Base-by-base conservation (phyloP, 2,888 invertebrate species). In the Caenorhabditis zanzibari region DNA sequence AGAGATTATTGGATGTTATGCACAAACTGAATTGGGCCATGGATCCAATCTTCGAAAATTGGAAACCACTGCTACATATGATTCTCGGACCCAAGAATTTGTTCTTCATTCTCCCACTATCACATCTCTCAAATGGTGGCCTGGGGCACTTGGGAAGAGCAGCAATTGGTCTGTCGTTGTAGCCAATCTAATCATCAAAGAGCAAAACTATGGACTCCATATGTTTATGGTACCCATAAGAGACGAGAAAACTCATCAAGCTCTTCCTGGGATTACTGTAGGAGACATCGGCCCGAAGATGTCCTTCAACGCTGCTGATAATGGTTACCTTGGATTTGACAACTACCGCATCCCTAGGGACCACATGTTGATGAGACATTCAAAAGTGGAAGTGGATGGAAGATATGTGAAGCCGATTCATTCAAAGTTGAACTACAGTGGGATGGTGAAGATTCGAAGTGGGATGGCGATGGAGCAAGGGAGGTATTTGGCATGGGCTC, bases 261-360 rank as follows among this genome's bases (percentile, higher is more conserved):
- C 97, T 0, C 24, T 84, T 24, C 47, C 47, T 94, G 95, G 95
- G 54, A 95, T 98, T 86, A 96, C 95, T 92, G 95, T 97, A 69
- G 98, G 97, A 7, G 98, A 98, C 94, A 97, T 97, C 90, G 98
- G 97, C 0, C 95, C 96, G 63, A 97, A 97, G 93, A 94, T 98
- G 72, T 97, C 97, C 82, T 96, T 96, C 95, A 96, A 96, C 90
- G 95, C 95, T 0, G 95, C 95, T 26, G 97, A 98, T 92, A 97
- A 98, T 93, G 98, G 98, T 0, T 98, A 96, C 93, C 94, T 98
- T 56, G 96, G 96, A 3, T 95, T 98, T 84, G 95, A 96, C 76
- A 94, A 96, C 89, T 95, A 96, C 10, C 94, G 96, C 88, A 96
- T 98, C 93, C 97, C 97, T 0, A 94, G 96, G 63, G 95, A 95